Evolutionary conservation across 2,113 vertebrate species (phyloP).

Genomic region (Ellobius talpinus): DNA sequence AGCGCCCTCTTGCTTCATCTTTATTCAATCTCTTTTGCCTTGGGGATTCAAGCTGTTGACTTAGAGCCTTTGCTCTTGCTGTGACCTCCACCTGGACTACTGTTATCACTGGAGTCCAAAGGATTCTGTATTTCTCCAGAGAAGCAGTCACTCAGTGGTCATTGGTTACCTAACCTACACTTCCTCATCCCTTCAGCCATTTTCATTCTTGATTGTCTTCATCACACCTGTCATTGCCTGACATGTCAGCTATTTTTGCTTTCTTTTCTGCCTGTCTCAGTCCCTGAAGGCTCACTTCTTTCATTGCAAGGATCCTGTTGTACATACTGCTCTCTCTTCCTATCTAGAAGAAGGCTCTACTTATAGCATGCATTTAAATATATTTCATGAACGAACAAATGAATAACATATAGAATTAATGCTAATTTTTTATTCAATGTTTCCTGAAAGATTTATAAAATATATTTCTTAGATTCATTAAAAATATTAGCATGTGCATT

Average conservation of each 20-base stretch:
- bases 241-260: not conserved
- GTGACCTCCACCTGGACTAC: not conserved
- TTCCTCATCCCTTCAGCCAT: not conserved
- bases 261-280: not conserved
- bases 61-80: not conserved
- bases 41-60: not conserved
- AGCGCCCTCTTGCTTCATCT: not conserved
- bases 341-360: not conserved
- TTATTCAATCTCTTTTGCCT: not conserved
- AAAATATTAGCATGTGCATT: not conserved
- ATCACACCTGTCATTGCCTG: not conserved
- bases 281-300: not conserved
- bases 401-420: not conserved
- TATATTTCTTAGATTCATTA: not conserved
- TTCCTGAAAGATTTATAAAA: slow-evolving; percentile 6
- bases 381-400: not conserved
- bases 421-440: not conserved
- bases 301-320: not conserved
- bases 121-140: not conserved
- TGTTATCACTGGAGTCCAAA: not conserved
- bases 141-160: not conserved
- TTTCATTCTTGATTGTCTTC: not conserved
- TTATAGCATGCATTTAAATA: not conserved
- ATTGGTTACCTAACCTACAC: not conserved
- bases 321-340: not conserved